A percentile compares a stretch with the other conserved stretches of the same genome.
phyloP scores from a whole-genome alignment of 2,888 invertebrate species.

The Agonopterix subpropinquella region DNA sequence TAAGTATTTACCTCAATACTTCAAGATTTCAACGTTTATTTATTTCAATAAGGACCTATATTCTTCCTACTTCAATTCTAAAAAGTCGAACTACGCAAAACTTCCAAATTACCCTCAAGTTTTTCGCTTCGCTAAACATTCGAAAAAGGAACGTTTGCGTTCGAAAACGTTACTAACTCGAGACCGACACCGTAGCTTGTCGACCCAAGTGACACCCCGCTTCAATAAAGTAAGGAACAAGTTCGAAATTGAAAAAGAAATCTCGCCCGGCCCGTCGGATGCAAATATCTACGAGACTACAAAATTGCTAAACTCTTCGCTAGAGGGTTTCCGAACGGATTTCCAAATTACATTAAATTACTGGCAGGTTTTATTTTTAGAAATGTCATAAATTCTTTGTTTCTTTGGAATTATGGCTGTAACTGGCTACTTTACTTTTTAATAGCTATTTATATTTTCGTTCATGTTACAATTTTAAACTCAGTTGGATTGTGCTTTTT shows the following conservation, averaged over 20 bases:
- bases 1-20: too few relatives aligned
- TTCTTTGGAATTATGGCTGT: not conserved
- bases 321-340: slow-evolving; percentile 11
- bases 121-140: slow-evolving; percentile 6
- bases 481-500: too few relatives aligned
- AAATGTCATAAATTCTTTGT: not conserved
- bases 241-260: slow-evolving; percentile 69
- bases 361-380: slow-evolving; percentile 5
- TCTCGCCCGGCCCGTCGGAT: slow-evolving; percentile 28
- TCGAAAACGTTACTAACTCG: slow-evolving; percentile 12
- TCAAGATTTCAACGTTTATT: too few relatives aligned
- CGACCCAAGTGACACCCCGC: slow-evolving; percentile 43
- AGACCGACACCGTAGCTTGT: slow-evolving; percentile 23
- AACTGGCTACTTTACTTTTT: too few relatives aligned
- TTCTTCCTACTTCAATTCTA: not conserved
- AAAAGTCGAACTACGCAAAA: slow-evolving; percentile 1
- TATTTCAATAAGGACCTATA: too few relatives aligned
- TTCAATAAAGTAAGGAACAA: slow-evolving; percentile 60
- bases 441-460: too few relatives aligned
- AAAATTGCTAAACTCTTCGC: slow-evolving; percentile 45
- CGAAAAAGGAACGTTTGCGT: slow-evolving; percentile 11
- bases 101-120: slow-evolving; percentile 6
- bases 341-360: slow-evolving; percentile 10
- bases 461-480: too few relatives aligned
- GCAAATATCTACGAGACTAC: slow-evolving; percentile 47